Evolutionary conservation across 2,113 vertebrate species (phyloP), one percentile per base, ranked within the genome.

Genomic region (Scartelaos histophorus): DNA sequence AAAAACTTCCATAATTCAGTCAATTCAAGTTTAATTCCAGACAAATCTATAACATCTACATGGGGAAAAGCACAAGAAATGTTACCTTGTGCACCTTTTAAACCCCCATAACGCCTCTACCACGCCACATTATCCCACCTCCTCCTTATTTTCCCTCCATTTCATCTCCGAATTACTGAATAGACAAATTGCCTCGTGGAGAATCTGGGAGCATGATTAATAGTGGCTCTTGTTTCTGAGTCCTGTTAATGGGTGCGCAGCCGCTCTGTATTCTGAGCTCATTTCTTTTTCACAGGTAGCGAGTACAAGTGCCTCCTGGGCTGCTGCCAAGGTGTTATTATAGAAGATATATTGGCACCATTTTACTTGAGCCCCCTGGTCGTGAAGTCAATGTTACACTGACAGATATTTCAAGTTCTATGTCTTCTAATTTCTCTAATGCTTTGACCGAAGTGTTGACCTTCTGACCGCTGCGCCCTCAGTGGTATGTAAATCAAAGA

Each of bases 181-280:
- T 73, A 84, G 87, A 81, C 81, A 85, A 80, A 88, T 90, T 81
- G 70, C 73, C 62, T 77, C 78, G 65, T 70, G 56, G 64, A 85
- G 79, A 89, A 82, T 79, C 69, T 65, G 74, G 75, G 81, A 79
- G 69, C 65, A 81, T 91, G 89, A 92, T 91, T 85, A 85, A 91
- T 92, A 71, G 84, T 1, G 22, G 54, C 60, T 69, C 81, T 81
- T 81, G 73, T 84, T 83, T 75, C 61, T 45, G 75, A 71, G 80
- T 73, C 76, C 61, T 75, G 60, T 76, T 87, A 90, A 90, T 74
- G 82, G 75, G 69, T 25, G 66, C 68, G 71, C 60, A 49, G 66
- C 80, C 72, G 22, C 73, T 90, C 71, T 84, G 79, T 82, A 86
- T 91, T 90, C 89, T 76, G 76, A 73, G 76, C 72, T 80, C 75